Percentiles rank a stretch among this genome's conserved stretches.
Evolutionary conservation across 2,888 invertebrate genomes (phyloP).

Genomic region (Nomada lathburiana): DNA sequence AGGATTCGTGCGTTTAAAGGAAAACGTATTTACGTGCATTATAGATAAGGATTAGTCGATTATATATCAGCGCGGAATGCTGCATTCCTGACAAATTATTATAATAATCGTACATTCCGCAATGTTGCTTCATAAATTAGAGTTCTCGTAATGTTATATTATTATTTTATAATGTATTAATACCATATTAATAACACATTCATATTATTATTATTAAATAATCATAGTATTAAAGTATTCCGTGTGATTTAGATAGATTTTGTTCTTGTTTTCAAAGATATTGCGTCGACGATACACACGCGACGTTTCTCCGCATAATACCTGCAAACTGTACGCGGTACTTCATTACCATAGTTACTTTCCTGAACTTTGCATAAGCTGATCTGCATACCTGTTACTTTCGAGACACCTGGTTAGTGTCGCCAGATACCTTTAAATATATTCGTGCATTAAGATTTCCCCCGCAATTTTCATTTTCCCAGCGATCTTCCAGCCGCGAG

Average conservation of each 20-base stretch:
- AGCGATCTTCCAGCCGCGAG: background rate
- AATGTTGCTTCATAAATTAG: no score
- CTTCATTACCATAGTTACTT: background rate
- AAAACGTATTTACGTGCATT: background rate
- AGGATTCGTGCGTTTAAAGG: background rate
- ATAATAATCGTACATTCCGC: no score
- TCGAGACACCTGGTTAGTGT: conserved; percentile 1
- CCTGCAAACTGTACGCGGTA: background rate
- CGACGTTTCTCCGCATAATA: background rate
- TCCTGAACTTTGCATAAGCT: conserved; percentile 10
- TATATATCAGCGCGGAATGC: no score
- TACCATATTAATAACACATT: no score
- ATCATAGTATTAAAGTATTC: background rate
- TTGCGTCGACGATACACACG: background rate
- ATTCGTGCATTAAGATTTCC: background rate
- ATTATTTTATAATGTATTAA: no score
- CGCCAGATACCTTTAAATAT: background rate
- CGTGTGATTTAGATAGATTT: background rate
- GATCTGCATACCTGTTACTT: background rate
- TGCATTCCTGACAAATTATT: background rate
- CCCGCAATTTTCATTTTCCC: background rate
- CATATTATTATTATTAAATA: no score
- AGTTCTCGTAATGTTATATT: no score
- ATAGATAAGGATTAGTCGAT: no score
- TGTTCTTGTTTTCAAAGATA: background rate